Conservation (phyloP, 1,140 invertebrate species). For the Lerema accius region DNA sequence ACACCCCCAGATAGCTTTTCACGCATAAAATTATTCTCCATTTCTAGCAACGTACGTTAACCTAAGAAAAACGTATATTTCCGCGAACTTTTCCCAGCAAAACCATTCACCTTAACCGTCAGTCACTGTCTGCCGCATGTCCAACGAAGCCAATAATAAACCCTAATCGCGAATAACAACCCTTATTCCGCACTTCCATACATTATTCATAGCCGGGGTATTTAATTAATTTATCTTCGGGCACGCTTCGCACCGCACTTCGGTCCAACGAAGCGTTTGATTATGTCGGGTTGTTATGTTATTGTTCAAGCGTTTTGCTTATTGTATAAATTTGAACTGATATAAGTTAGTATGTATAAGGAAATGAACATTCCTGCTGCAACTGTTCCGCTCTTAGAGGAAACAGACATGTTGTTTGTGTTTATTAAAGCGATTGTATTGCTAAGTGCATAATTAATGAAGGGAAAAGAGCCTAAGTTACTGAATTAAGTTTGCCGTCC, state of each 20-base stretch:
- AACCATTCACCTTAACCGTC: neutral
- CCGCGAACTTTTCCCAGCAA: neutral
- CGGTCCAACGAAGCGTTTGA: conserved; percentile 45
- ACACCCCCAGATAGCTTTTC: too few species aligned
- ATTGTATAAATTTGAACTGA: conserved; percentile 18
- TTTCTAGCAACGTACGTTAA: neutral
- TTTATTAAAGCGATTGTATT: too few species aligned
- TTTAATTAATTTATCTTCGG: conserved; percentile 47
- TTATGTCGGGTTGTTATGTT: conserved; percentile 42
- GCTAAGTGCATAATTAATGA: too few species aligned
- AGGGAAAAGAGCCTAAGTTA: too few species aligned
- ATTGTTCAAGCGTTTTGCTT: conserved; percentile 33
- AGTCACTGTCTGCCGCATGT: conserved; percentile 3
- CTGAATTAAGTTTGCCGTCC: too few species aligned
- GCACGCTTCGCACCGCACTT: conserved; percentile 38
- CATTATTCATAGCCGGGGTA: conserved; percentile 42
- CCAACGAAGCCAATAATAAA: conserved; percentile 28
- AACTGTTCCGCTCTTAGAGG: too few species aligned
- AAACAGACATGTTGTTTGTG: too few species aligned
- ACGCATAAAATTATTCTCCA: too few species aligned
- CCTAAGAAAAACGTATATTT: neutral
- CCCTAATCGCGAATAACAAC: conserved; percentile 33
- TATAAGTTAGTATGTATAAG: neutral
- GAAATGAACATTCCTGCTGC: too few species aligned
- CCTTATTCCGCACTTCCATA: conserved; percentile 30